Evolutionary conservation across 2,113 vertebrate genomes (phyloP).

Genomic region (Baryphthengus martii): DNA sequence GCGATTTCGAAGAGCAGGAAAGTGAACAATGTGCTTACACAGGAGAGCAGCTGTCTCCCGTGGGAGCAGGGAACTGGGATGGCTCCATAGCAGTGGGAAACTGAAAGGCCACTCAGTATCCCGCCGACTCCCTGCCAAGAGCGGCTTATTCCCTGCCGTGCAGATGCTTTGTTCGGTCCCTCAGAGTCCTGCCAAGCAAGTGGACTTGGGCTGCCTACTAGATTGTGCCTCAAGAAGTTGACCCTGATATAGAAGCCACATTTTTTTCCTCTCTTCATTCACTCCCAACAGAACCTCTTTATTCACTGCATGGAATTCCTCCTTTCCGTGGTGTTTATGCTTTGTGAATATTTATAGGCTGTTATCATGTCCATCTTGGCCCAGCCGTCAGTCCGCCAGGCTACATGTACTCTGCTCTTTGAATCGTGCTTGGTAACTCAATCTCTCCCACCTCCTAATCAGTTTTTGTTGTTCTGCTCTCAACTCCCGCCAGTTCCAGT

Average conservation of each 20-base stretch:
- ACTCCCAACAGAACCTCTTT: conserved; percentile 37
- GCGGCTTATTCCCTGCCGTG: neutral
- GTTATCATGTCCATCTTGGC: conserved; percentile 39
- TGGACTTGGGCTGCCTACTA: neutral
- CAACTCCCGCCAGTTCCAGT: neutral
- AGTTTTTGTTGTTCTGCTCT: conserved; percentile 23
- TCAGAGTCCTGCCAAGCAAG: conserved; percentile 20
- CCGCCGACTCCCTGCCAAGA: neutral
- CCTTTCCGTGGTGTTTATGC: conserved; percentile 39
- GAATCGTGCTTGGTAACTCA: conserved; percentile 28
- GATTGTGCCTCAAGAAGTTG: neutral
- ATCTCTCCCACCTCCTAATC: conserved; percentile 18
- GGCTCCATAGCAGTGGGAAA: neutral
- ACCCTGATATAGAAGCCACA: neutral
- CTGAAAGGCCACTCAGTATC: conserved; percentile 3
- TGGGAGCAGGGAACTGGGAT: conserved; percentile 9
- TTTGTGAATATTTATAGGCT: conserved; percentile 62
- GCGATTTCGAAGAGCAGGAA: neutral
- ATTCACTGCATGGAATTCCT: conserved; percentile 19
- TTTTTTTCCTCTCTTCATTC: conserved; percentile 44
- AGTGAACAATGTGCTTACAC: neutral
- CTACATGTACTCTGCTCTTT: neutral
- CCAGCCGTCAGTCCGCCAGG: neutral
- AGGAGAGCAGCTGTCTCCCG: neutral
- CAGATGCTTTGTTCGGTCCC: neutral